Evolutionary conservation across 2,888 invertebrate species (phyloP), one percentile per base, ranked within the genome.

Genomic region (Podotricha telesiphe): DNA sequence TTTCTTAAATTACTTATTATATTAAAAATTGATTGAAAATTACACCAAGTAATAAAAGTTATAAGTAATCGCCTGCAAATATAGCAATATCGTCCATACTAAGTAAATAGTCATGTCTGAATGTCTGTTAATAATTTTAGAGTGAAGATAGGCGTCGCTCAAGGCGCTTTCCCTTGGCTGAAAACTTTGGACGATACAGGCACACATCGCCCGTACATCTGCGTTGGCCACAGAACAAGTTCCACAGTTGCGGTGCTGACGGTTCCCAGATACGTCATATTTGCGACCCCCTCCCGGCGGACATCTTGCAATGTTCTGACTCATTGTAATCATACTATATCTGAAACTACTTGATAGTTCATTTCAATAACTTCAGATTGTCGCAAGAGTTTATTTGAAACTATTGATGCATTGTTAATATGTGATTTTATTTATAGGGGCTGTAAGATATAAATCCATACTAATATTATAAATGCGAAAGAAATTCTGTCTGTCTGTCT

Each of bases 101-200:
- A 88, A 92, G 91, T 91, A 92, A 91, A 90, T 91, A 91, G 83
- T 88, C 89, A 78, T 92, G 92, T 92, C 84, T 85, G 85, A 84
- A 85, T 87, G 82, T 82, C 80, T 87, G 85, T 85, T 88, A 87
- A 89, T 91, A 89, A 89, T 85, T 83, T 86, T 80, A 81, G 78
- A 82, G 74, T 69, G 69, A 74, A 73, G 75, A 74, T 86, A 87
- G 88, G 87, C 87, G 81, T 80, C 77, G 83, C 91, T 84, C 78
- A 82, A 76, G 87, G 91, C 90, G 83, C 77, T 83, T 83, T 83
- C 83, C 82, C 82, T 82, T 80, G 79, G 69, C 65, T 67, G 82
- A 85, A 87, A 91, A 90, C 88, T 89, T 88, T 68, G 73, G 70
- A 67, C 73, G 62, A 47, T 55, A 65, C 70, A 69, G 71, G 69